These are phyloP conservation scores for Apodemia duryi DNA, from an alignment of 2,888 invertebrate genomes.

Conservation along the genomic window DNA sequence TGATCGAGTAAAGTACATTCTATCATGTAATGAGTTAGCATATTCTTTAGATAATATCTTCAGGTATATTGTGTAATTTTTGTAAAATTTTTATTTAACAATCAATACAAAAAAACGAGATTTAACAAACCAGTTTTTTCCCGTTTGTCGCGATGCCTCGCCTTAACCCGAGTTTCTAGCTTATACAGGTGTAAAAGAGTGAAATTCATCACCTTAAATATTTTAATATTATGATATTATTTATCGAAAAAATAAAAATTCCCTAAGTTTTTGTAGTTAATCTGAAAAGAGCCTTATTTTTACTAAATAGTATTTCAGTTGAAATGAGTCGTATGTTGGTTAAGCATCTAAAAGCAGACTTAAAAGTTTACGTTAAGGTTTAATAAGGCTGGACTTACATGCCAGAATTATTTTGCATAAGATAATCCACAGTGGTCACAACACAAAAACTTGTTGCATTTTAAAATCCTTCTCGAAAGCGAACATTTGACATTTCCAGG, in stretches of 20 bases:
- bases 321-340: background rate
- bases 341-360: constrained; percentile 26
- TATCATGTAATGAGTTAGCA: too few relatives aligned
- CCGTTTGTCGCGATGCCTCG: too few relatives aligned
- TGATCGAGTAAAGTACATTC: too few relatives aligned
- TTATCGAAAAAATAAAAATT: background rate
- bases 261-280: background rate
- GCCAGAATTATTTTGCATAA: constrained; percentile 58
- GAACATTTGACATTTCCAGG: constrained; percentile 73
- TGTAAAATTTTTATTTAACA: too few relatives aligned
- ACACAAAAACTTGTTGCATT: constrained; percentile 73
- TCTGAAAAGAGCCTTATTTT: constrained; percentile 16
- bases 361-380: constrained; percentile 38
- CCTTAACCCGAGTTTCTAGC: too few relatives aligned
- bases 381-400: background rate
- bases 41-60: too few relatives aligned
- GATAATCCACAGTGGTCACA: constrained; percentile 53
- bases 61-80: too few relatives aligned
- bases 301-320: background rate
- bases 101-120: too few relatives aligned
- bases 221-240: background rate
- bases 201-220: background rate
- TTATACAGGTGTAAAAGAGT: too few relatives aligned
- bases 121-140: too few relatives aligned
- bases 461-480: constrained; percentile 73